Percentiles rank a stretch among this genome's conserved stretches.
Conservation (phyloP, 2,888 invertebrate genomes). For the Acrobasis consociella region DNA sequence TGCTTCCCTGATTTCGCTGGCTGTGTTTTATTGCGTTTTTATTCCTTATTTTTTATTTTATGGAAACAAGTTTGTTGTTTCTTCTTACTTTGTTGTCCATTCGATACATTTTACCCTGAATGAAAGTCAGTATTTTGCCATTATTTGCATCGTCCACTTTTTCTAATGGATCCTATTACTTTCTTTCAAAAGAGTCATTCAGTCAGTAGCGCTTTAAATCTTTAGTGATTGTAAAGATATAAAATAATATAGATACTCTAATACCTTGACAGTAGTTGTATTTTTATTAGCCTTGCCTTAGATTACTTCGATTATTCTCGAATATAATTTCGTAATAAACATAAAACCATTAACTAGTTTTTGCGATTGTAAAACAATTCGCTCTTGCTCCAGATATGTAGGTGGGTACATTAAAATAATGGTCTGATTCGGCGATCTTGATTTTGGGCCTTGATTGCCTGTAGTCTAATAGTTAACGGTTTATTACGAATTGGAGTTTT, state of each 20-base stretch:
- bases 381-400: slow-evolving; percentile 32
- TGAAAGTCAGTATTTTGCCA: too few relatives aligned
- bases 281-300: neutral
- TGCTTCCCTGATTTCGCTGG: neutral
- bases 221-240: too few relatives aligned
- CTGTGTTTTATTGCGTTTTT: too few relatives aligned
- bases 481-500: neutral
- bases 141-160: too few relatives aligned
- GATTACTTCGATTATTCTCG: neutral
- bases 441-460: neutral
- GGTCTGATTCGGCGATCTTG: slow-evolving; percentile 25
- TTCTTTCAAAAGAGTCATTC: too few relatives aligned
- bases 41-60: too few relatives aligned
- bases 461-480: neutral
- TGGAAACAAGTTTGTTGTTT: too few relatives aligned
- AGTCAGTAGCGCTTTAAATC: too few relatives aligned
- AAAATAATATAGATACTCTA: too few relatives aligned
- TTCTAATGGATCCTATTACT: too few relatives aligned
- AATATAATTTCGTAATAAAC: neutral
- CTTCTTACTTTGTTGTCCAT: too few relatives aligned
- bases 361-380: slow-evolving; percentile 37
- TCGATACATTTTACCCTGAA: too few relatives aligned
- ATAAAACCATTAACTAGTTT: slow-evolving; percentile 38
- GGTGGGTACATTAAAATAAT: slow-evolving; percentile 24
- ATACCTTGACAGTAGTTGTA: neutral